Evolutionary conservation across 2,888 invertebrate genomes (phyloP).

Genomic region (Bimastos eiseni): DNA sequence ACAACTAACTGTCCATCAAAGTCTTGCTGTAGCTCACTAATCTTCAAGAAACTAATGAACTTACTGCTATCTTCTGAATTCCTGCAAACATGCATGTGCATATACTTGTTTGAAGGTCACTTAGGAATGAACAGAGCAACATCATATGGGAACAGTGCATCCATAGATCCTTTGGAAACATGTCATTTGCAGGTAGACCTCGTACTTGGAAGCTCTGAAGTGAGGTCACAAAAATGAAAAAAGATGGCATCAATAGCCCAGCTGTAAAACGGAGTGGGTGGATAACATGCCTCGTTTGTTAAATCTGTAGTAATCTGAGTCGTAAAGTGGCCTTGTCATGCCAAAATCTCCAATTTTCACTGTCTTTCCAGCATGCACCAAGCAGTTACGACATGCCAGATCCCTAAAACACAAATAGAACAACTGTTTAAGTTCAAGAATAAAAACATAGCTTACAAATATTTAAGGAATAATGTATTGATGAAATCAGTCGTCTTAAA

Average conservation of each 20-base stretch:
- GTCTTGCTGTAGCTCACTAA: background rate
- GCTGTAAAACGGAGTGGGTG: background rate
- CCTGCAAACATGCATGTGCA: background rate
- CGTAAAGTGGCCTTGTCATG: constrained; percentile 84
- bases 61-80: background rate
- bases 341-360: constrained; percentile 85
- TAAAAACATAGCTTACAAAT: background rate
- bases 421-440: background rate
- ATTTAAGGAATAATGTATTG: background rate
- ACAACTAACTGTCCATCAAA: background rate
- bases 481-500: background rate
- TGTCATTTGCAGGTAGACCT: background rate
- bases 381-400: constrained; percentile 78
- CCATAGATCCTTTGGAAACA: background rate
- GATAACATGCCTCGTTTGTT: constrained; percentile 70
- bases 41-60: background rate
- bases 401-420: constrained; percentile 67
- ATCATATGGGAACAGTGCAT: background rate
- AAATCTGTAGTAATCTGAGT: constrained; percentile 86
- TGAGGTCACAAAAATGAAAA: background rate
- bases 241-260: constrained; percentile 39
- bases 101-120: background rate
- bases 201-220: background rate
- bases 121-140: background rate
- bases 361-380: constrained; percentile 75